Conservation (phyloP, 2,113 vertebrate species). For the Vireo altiloquus region DNA sequence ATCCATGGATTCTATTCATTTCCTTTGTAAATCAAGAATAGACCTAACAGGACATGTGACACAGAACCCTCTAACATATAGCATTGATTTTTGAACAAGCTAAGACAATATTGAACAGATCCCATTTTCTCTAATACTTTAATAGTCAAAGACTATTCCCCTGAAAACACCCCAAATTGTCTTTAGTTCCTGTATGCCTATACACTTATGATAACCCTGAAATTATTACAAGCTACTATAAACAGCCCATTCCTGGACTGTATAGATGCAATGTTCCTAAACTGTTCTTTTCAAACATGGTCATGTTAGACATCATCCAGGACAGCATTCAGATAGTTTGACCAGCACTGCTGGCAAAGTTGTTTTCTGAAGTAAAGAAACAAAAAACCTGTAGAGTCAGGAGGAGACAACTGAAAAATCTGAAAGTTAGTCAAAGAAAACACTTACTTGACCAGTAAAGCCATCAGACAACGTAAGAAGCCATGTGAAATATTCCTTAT, state of each 20-base stretch:
- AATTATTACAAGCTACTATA: background rate
- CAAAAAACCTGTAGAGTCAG: background rate
- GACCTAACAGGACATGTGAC: background rate
- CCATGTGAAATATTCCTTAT: background rate
- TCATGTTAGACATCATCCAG: background rate
- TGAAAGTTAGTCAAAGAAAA: background rate
- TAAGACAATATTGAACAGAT: background rate
- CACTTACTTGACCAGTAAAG: background rate
- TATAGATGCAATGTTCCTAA: background rate
- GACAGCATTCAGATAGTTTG: background rate
- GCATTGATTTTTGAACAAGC: background rate
- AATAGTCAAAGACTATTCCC: background rate
- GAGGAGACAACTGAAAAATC: background rate
- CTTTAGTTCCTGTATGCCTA: background rate
- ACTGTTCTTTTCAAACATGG: background rate
- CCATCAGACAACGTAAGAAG: rapidly evolving
- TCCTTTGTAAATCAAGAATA: background rate
- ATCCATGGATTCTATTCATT: background rate
- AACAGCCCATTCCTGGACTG: background rate
- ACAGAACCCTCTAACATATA: background rate
- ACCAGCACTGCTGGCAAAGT: background rate
- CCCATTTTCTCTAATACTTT: background rate
- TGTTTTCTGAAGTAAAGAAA: background rate
- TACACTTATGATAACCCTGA: background rate
- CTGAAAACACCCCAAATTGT: background rate